Evolutionary conservation across 1,140 invertebrate genomes (phyloP).

Genomic region (Drosophila paulistorum): DNA sequence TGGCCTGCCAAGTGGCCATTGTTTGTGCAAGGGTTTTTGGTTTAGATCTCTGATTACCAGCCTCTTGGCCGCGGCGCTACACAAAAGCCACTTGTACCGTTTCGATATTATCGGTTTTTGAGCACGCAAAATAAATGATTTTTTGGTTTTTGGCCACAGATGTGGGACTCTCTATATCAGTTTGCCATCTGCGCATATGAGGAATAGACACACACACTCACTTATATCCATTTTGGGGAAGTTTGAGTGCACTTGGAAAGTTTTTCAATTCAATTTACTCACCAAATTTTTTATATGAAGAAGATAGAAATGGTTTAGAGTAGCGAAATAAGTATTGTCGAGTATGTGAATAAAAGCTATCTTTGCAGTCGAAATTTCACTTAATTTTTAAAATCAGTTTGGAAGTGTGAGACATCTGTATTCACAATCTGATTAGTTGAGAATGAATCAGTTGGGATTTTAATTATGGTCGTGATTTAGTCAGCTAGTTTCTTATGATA

Average conservation of each 20-base stretch:
- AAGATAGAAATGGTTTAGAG: background rate
- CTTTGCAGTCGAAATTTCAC: too few species aligned
- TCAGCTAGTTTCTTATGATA: too few species aligned
- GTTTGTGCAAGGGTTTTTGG: slow-evolving; percentile 19
- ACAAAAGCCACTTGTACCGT: slow-evolving; percentile 9
- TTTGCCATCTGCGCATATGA: background rate
- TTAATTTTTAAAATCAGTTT: too few species aligned
- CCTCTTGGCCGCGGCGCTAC: background rate
- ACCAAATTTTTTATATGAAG: background rate
- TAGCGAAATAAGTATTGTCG: background rate
- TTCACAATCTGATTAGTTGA: too few species aligned
- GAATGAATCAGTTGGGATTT: too few species aligned
- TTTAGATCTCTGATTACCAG: background rate
- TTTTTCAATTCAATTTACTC: slow-evolving; percentile 2
- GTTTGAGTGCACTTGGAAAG: slow-evolving; percentile 2
- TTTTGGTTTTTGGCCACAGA: background rate
- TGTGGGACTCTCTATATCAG: background rate
- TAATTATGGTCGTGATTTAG: too few species aligned
- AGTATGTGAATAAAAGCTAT: too few species aligned
- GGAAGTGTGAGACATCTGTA: too few species aligned
- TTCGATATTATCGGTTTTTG: slow-evolving; percentile 7
- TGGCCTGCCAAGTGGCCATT: slow-evolving; percentile 20
- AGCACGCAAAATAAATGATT: slow-evolving; percentile 11
- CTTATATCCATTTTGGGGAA: background rate
- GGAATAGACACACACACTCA: too few species aligned